A percentile compares a stretch with the other conserved stretches of the same genome.
Conservation (phyloP, 2,888 invertebrate genomes). For the Sphinx pinastri region DNA sequence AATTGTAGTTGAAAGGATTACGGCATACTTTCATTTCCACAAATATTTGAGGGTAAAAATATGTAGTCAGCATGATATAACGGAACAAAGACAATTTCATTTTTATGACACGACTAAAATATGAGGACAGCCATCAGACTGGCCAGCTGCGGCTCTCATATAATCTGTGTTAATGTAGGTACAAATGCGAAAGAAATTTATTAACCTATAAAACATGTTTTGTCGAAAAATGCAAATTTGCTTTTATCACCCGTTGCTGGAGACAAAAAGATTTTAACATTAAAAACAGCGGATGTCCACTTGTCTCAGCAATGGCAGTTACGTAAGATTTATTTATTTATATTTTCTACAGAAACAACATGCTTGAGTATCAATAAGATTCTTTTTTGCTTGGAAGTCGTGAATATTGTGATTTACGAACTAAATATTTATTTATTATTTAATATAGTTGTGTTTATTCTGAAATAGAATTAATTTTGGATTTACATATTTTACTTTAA, state of each 20-base stretch:
- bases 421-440: too few species aligned
- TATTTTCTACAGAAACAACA: neutral
- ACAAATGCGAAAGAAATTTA: conserved; percentile 25
- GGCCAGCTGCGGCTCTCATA: conserved; percentile 31
- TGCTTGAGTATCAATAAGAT: neutral
- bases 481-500: too few species aligned
- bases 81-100: conserved; percentile 34
- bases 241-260: conserved; percentile 9
- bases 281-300: conserved; percentile 9
- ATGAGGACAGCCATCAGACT: conserved; percentile 29
- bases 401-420: too few species aligned
- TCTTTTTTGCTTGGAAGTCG: too few species aligned
- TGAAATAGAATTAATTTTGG: too few species aligned
- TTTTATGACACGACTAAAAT: conserved; percentile 37
- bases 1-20: neutral
- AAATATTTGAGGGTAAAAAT: conserved; percentile 15
- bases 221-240: conserved; percentile 13
- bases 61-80: conserved; percentile 22
- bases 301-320: conserved; percentile 4
- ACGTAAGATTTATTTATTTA: conserved; percentile 8
- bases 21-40: neutral
- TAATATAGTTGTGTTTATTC: too few species aligned
- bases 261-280: conserved; percentile 1
- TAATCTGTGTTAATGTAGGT: conserved; percentile 23
- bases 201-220: conserved; percentile 24